Conservation (phyloP, 2,888 invertebrate genomes). For the Teleogryllus oceanicus region DNA sequence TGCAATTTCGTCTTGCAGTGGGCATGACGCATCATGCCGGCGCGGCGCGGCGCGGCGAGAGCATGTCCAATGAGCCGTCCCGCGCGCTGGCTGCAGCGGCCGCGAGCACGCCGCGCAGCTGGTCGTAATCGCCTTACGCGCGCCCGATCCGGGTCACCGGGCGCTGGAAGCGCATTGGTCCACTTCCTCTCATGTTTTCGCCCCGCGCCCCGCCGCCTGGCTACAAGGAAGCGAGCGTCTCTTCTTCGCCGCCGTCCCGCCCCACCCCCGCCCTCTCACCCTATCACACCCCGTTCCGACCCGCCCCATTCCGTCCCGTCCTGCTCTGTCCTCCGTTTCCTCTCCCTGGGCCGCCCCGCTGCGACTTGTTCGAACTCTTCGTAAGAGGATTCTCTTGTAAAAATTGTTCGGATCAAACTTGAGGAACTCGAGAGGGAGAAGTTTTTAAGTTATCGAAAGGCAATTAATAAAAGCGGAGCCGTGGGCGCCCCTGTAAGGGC, state of each 20-base stretch:
- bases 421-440: not conserved
- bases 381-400: not conserved
- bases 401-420: slow-evolving; percentile 1
- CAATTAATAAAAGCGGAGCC: not conserved
- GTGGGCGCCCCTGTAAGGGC: no score
- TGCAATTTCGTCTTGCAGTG: no score
- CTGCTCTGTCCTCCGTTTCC: no score
- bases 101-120: not conserved
- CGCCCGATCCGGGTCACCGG: not conserved
- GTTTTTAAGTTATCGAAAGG: slow-evolving; percentile 1
- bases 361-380: not conserved
- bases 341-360: no score
- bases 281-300: no score
- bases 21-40: no score
- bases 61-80: no score
- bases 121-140: not conserved
- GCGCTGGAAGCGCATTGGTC: not conserved
- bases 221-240: not conserved
- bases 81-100: no score
- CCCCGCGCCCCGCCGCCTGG: not conserved
- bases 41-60: no score
- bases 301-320: no score
- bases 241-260: not conserved
- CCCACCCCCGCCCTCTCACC: no score
- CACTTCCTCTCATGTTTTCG: not conserved